These are phyloP conservation scores for Panagrolaimus sp. DNA, from an alignment of 1,140 invertebrate species.

Conservation along the genomic window DNA sequence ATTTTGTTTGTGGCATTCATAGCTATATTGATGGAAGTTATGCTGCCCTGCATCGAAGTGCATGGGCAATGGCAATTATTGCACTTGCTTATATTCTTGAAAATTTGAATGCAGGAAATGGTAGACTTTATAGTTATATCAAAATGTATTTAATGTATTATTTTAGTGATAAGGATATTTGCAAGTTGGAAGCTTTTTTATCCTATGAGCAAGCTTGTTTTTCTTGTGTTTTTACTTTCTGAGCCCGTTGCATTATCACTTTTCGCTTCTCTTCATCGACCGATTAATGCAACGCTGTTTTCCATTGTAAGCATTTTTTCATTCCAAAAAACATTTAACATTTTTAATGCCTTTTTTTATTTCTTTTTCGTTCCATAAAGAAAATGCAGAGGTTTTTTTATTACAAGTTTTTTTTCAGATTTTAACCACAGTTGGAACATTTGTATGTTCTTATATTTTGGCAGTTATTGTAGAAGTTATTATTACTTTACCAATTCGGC, in stretches of 20 bases:
- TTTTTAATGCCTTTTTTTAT: neutral
- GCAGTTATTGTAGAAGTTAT: constrained; percentile 34
- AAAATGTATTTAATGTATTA: neutral
- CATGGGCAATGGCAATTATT: constrained; percentile 33
- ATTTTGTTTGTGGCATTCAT: no score
- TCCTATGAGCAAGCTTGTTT: constrained; percentile 32
- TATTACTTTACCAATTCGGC: constrained; percentile 33
- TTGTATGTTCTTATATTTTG: constrained; percentile 34
- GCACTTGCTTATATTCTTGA: constrained; percentile 23
- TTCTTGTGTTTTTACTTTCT: constrained; percentile 35
- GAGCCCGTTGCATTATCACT: constrained; percentile 38
- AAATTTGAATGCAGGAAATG: constrained; percentile 20
- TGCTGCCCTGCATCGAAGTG: constrained; percentile 21
- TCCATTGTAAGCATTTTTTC: constrained; percentile 24
- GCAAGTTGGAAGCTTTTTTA: constrained; percentile 34
- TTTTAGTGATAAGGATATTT: constrained; percentile 34
- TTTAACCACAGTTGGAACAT: constrained; percentile 36
- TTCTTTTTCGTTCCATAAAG: no score
- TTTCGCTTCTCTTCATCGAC: constrained; percentile 38
- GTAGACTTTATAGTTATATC: constrained; percentile 8
- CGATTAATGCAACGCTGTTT: constrained; percentile 29
- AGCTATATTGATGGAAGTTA: constrained; percentile 22
- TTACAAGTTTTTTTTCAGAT: constrained; percentile 26
- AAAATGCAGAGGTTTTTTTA: neutral
- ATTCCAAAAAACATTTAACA: constrained; percentile 9